Evolutionary conservation across 2,113 vertebrate species (phyloP).

Genomic region (Theristicus caerulescens): DNA sequence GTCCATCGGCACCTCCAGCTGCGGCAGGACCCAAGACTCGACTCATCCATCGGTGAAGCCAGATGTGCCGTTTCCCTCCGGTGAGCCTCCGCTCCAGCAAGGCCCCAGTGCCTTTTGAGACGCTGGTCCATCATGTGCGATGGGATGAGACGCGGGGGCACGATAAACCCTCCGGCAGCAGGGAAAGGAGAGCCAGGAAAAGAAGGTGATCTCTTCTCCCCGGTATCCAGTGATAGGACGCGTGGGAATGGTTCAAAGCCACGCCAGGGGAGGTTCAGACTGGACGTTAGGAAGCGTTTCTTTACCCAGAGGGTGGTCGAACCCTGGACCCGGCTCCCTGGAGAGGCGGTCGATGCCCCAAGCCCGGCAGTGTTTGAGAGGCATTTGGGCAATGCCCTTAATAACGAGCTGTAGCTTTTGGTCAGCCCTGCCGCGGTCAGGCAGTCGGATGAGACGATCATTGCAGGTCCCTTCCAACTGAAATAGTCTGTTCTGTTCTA

Average conservation of each 20-base stretch:
- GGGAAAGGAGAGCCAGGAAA: background rate
- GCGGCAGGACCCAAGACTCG: background rate
- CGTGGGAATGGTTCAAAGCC: background rate
- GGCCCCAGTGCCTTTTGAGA: background rate
- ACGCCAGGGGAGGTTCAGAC: background rate
- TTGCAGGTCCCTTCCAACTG: background rate
- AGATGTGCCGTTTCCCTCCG: rapidly evolving
- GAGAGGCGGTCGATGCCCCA: background rate
- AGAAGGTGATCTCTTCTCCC: background rate
- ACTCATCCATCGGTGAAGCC: background rate
- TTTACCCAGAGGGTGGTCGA: background rate
- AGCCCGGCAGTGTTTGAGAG: background rate
- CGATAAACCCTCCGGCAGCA: background rate
- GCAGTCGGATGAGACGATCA: background rate
- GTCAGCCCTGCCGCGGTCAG: background rate
- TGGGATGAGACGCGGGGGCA: background rate
- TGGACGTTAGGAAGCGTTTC: background rate
- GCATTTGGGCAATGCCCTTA: background rate
- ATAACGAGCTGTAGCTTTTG: background rate
- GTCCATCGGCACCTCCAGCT: background rate
- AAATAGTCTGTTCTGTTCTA: background rate
- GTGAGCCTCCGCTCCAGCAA: background rate
- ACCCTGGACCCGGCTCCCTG: background rate
- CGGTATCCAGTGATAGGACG: background rate
- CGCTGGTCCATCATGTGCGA: background rate